A percentile compares a stretch with the other conserved stretches of the same genome.
phyloP scores from a whole-genome alignment of 2,888 invertebrate species.

The Caenorhabditis virilis region DNA sequence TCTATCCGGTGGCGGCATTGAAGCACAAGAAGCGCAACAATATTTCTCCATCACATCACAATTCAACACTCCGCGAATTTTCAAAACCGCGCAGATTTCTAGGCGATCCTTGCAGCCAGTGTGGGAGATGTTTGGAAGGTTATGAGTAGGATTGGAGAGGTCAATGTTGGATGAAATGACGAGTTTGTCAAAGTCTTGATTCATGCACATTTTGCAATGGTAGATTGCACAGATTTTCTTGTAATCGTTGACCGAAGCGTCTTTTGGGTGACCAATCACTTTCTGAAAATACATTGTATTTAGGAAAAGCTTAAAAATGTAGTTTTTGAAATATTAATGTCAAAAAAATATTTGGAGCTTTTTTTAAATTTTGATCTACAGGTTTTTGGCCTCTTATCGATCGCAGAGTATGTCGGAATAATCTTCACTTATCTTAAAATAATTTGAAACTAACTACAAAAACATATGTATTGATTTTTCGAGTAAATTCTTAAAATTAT shows the following conservation, averaged over 20 bases:
- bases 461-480: no score
- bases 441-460: no score
- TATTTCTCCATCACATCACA: conserved; percentile 28
- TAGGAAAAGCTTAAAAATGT: no score
- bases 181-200: conserved; percentile 21
- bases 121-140: neutral
- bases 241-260: conserved; percentile 59
- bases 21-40: conserved; percentile 24
- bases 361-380: no score
- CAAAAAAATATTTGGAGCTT: no score
- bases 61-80: conserved; percentile 24
- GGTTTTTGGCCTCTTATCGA: no score
- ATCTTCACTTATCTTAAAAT: no score
- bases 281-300: no score
- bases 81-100: conserved; percentile 22
- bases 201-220: conserved; percentile 47
- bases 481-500: no score
- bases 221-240: conserved; percentile 61
- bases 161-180: conserved; percentile 14
- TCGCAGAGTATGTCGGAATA: no score
- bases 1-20: no score
- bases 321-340: no score
- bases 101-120: conserved; percentile 20
- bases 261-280: conserved; percentile 55
- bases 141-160: conserved; percentile 8